Base-by-base conservation (phyloP, 2,797 vertebrate species). In the Salarias fasciatus region DNA sequence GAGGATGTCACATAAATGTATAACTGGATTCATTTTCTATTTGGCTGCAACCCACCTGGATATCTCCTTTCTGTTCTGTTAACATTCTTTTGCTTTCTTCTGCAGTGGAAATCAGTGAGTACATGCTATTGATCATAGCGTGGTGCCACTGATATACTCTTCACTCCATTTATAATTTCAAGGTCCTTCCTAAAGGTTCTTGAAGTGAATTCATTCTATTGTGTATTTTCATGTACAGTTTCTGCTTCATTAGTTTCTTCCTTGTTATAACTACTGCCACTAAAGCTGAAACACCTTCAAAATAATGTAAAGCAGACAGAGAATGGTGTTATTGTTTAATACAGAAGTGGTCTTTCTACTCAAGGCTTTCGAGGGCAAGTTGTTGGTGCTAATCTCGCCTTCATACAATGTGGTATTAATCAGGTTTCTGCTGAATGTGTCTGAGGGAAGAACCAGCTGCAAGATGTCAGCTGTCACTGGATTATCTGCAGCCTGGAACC, bases 401-500 rank as follows among this genome's bases (percentile, higher is more conserved):
- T 64, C 72, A 65, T 69, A 58, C 71, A 84, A 70, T 11, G 52
- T 81, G 66, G 64, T 77, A 68, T 80, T 81, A 80, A 81, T 86
- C 83, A 54, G 72, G 71, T 44, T 81, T 78, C 60, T 52, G 11
- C 18, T 69, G 57, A 75, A 71, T 72, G 55, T 61, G 28, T 53
- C 62, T 65, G 30, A 58, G 57, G 0, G 56, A 85, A 88, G 74
- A 83, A 77, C 83, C 76, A 70, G 70, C 69, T 63, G 77, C 65
- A 83, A 67, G 86, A 86, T 80, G 82, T 86, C 76, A 86, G 63
- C 77, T 76, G 79, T 79, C 85, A 71, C 67, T 1, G 77, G 86
- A 87, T 87, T 85, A 88, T 84, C 80, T 75, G 72, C 72, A 24
- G 86, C 82, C 82, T 86, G 85, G 74, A 75, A 83, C 69, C 66